Percentiles rank a stretch among this genome's conserved stretches.
phyloP scores from a whole-genome alignment of 2,113 vertebrate species.

The Orthonyx spaldingii region DNA sequence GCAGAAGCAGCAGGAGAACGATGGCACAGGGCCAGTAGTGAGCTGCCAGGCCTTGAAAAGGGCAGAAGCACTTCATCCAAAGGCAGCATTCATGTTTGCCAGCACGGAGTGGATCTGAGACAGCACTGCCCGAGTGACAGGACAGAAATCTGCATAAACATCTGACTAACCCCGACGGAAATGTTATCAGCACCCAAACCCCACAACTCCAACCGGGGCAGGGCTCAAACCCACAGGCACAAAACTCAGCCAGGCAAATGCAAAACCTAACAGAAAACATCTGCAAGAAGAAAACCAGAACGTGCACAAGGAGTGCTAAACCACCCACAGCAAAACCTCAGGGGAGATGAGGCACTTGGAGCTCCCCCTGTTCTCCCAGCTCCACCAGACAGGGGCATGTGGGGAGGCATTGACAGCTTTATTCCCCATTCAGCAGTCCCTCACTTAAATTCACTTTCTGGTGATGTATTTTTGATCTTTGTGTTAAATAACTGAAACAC shows the following conservation, averaged over 20 bases:
- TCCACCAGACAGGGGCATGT: not conserved
- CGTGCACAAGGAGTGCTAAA: fast-evolving
- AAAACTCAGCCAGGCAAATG: not conserved
- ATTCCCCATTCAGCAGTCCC: not conserved
- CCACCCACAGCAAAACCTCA: not conserved
- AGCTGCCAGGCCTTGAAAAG: not conserved
- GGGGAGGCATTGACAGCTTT: no score
- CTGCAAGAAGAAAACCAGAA: not conserved
- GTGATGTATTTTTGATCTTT: constrained; percentile 16
- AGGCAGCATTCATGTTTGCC: not conserved
- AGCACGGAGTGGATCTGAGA: not conserved
- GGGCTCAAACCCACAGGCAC: not conserved
- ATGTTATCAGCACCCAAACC: not conserved
- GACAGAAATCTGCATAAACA: not conserved
- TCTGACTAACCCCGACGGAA: not conserved
- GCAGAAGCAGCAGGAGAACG: constrained; percentile 2
- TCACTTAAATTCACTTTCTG: not conserved
- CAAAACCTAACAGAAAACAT: not conserved
- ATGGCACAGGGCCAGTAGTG: constrained; percentile 35
- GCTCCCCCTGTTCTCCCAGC: not conserved
- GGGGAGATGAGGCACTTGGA: fast-evolving
- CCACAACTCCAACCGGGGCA: not conserved
- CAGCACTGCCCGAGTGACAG: not conserved
- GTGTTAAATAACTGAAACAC: constrained; percentile 24
- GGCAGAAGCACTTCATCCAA: not conserved